Percentiles rank a stretch among this genome's conserved stretches.
phyloP scores from a whole-genome alignment of 2,888 invertebrate genomes.

The Caenorhabditis zanzibari region DNA sequence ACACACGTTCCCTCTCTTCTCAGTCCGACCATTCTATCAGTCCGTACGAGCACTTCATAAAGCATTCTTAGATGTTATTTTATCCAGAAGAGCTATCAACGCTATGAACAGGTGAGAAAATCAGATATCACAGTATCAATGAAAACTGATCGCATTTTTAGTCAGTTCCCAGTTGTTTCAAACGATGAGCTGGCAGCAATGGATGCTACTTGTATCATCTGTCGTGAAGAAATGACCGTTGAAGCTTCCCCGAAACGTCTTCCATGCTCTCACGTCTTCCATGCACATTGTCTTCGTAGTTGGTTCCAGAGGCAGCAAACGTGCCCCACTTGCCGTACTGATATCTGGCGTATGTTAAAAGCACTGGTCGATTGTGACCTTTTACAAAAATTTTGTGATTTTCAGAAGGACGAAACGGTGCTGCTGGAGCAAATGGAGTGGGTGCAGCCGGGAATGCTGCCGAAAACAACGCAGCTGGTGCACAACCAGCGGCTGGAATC shows the following conservation, averaged over 20 bases:
- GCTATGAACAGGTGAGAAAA: constrained; percentile 81
- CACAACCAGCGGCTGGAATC: constrained; percentile 46
- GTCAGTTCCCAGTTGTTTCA: constrained; percentile 80
- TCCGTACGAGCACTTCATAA: constrained; percentile 94
- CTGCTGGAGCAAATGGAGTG: constrained; percentile 21
- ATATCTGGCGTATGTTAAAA: constrained; percentile 71
- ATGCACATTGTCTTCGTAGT: constrained; percentile 95
- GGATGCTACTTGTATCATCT: constrained; percentile 95
- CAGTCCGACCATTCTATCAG: constrained; percentile 98
- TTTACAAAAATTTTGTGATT: constrained; percentile 3
- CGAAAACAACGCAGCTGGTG: constrained; percentile 31
- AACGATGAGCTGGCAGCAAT: constrained; percentile 76
- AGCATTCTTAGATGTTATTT: constrained; percentile 96
- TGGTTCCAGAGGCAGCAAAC: constrained; percentile 99
- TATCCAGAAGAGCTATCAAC: constrained; percentile 87
- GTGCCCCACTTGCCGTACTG: constrained; percentile 93
- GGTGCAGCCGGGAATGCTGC: constrained; percentile 22
- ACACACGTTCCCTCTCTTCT: constrained; percentile 97
- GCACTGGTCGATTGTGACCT: background rate
- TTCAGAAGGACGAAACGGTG: constrained; percentile 46
- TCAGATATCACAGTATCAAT: no score
- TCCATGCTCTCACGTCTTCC: constrained; percentile 99
- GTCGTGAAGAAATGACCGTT: constrained; percentile 91
- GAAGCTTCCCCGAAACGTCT: constrained; percentile 90
- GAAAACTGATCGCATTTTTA: no score